Evolutionary conservation across 2,888 invertebrate genomes (phyloP), one percentile per base, ranked within the genome.

Genomic region (Bibio marci): DNA sequence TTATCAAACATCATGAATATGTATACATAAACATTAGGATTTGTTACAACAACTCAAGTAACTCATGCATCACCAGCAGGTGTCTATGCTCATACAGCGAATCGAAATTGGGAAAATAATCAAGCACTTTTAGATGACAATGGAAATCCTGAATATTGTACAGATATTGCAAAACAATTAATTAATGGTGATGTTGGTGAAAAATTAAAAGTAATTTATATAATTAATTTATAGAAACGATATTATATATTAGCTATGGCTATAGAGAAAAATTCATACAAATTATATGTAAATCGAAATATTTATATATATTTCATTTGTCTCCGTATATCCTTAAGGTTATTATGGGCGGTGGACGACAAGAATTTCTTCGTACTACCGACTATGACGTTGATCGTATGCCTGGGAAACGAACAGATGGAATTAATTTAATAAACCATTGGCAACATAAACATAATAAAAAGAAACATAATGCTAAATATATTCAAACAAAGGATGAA

Each of bases 41-140:
- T 78, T 7, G 77, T 85, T 2, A 87, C 86, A 1, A 82, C 80
- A 0, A 80, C 82, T 0, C 59, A 81, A 17, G 73, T 86, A 2
- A 85, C 85, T 0, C 82, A 85, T 52, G 86, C 83, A 0, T 76
- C 81, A 0, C 83, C 83, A 0, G 77, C 79, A 0, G 80, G 79
- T 0, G 63, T 74, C 1, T 86, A 80, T 51, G 81, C 83, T 0
- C 79, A 81, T 51, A 66, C 71, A 0, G 75, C 81, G 0, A 69
- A 76, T 46, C 63, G 83, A 13, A 65, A 72, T 39, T 85, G 82
- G 81, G 82, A 83, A 53, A 67, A 67, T 26, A 81, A 83, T 52
- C 60, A 64, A 0, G 71, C 76, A 35, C 54, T 78, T 1, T 44
- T 58, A 2, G 59, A 63, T 0, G 59, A 59, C 19, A 59, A 64